phyloP scores from a whole-genome alignment of 2,888 invertebrate species.

The Nezara viridula region DNA sequence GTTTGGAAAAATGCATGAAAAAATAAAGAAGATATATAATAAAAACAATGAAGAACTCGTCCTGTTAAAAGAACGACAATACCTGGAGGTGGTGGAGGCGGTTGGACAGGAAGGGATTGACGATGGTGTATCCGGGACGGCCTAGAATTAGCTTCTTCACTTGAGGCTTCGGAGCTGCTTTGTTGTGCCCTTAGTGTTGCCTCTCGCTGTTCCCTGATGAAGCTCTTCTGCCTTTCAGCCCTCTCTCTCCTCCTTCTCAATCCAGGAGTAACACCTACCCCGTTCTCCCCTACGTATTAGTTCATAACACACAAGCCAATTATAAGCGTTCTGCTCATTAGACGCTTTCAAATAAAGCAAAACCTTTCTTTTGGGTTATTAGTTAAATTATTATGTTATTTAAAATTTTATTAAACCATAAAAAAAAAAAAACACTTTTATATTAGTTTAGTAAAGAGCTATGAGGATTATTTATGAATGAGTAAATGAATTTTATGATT shows the following conservation, averaged over 20 bases:
- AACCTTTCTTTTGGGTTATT: not conserved
- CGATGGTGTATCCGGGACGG: conserved; percentile 7
- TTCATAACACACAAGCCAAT: conserved; percentile 54
- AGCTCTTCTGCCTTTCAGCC: conserved; percentile 86
- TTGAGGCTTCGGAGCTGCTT: conserved; percentile 46
- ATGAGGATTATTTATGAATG: not conserved
- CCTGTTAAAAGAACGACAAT: conserved; percentile 1
- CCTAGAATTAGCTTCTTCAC: conserved; percentile 36
- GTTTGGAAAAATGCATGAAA: not conserved
- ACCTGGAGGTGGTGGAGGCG: conserved; percentile 43
- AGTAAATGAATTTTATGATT: not conserved
- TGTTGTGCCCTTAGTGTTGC: conserved; percentile 51
- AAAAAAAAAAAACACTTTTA: conserved; percentile 43
- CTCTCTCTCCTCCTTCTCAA: conserved; percentile 81
- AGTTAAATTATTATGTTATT: conserved; percentile 27
- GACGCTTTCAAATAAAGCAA: conserved; percentile 3
- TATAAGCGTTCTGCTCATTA: conserved; percentile 56
- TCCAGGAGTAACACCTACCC: conserved; percentile 85
- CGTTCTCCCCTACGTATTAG: conserved; percentile 66
- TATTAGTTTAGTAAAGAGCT: not conserved
- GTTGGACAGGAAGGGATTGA: conserved; percentile 10
- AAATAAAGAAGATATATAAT: not conserved
- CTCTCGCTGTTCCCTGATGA: conserved; percentile 80
- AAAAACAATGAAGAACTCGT: not conserved
- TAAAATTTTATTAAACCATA: not conserved